Evolutionary conservation across 2,888 invertebrate species (phyloP), one percentile per base, ranked within the genome.

Genomic region (Anodontia alba): DNA sequence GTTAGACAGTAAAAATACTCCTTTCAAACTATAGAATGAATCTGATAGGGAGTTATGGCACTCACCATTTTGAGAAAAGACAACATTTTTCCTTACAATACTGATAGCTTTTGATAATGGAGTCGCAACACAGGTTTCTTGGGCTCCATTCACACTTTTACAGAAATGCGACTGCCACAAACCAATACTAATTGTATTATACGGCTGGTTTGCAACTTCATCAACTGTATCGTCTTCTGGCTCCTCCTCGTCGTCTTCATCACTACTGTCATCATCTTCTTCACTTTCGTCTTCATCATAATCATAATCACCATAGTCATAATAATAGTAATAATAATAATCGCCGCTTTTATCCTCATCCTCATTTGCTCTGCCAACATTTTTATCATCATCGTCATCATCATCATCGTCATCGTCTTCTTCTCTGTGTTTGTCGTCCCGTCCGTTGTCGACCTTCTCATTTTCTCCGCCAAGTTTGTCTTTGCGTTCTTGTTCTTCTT

Each of bases 391-490:
- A 26, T 73, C 42, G 38, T 62, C 46, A 42, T 73, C n/a, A 26
- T 62, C 54, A n/a, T 62, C 29, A 5, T 68, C 51, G 1, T 42
- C 42, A 12, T 67, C 75, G 23, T 68, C 68, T 0, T 66, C 62
- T 33, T 68, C 68, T 8, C 17, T 20, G 3, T 46, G 10, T 12
- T 20, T 20, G 20, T 20, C 46, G 20, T 46, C 46, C 3, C 17
- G 10, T 15, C 10, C 38, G 7, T 20, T 29, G 51, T n/a, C n/a
- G 49, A 46, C 68, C 5, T 43, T 20, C n/a, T 75, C 75, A 1
- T 67, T 51, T 12, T 67, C 49, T 10, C 20, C 54, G 12, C 7
- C 51, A 26, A n/a, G 10, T 10, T n/a, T 26, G 26, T 31, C 46
- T 12, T 46, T 20, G 3, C 17, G 3, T 20, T 46, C 46, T 20